Evolutionary conservation across 2,888 invertebrate species (phyloP), one percentile per base, ranked within the genome.

Genomic region (Hanleya hanleyi): DNA sequence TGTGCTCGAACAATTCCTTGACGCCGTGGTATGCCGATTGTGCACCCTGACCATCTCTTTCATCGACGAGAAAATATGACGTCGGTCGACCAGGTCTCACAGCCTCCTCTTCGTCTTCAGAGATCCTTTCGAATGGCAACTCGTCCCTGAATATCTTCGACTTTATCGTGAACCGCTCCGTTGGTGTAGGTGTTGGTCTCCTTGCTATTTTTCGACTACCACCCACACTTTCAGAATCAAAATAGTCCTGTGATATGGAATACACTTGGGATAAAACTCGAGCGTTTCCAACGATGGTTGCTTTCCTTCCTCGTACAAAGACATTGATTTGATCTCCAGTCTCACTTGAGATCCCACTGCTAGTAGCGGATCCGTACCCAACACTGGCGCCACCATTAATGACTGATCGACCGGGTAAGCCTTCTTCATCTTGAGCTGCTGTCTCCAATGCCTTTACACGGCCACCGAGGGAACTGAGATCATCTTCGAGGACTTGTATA

Each of bases 1-100:
- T 77, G 57, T 83, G 79, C 7, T 79, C 66, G 37, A 83, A 81
- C 0, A 81, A 62, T 3, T 78, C 80, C 64, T 78, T 71, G 29
- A 78, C 26, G 1, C 29, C 57, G 4, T 1, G 1, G 26, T 57
- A 57, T 4, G 57, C 26, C 26, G 15, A 12, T 15, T 22, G 22
- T 29, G 22, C 57, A 22, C 15, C 4, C 12, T 22, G 2, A 22
- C 29, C 57, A 12, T 18, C 41, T 18, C 9, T 18, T 12, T 9
- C 9, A 15, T 18, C 26, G 15, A 12, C 22, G 7, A 57, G 57
- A 57, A 57, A 15, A 26, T 29, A 22, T 15, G 57, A 57, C 4
- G 57, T 57, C 18, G 57, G 57, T 22, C 57, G 22, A 15, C 29
- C 12, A 4, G 57, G 29, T 15, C 12, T 22, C 2, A 22, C 57